Evolutionary conservation across 2,113 vertebrate genomes (phyloP).

Genomic region (Rutilus rutilus): DNA sequence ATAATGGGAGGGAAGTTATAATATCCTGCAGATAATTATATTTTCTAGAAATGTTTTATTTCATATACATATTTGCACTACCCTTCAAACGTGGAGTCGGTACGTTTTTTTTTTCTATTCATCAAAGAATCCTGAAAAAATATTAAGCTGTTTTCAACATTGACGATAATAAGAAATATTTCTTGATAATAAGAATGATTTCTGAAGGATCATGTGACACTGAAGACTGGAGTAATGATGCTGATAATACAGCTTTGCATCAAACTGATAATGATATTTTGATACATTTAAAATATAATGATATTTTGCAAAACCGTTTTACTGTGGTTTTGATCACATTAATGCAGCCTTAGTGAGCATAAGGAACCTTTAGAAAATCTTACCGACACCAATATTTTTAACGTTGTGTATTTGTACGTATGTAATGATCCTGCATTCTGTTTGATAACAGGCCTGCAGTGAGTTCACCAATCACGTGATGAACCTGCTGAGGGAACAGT

Average conservation of each 20-base stretch:
- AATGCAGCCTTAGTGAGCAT: not conserved
- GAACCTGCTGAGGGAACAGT: slow-evolving; percentile 90
- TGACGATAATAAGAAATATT: not conserved
- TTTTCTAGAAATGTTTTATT: not conserved
- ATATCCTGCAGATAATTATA: too few relatives aligned
- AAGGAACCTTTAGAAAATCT: not conserved
- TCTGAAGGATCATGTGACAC: not conserved
- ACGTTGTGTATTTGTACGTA: not conserved
- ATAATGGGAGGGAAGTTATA: not conserved
- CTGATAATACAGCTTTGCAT: not conserved
- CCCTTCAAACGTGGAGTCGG: not conserved
- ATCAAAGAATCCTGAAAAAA: not conserved
- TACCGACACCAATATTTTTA: too few relatives aligned
- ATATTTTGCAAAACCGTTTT: not conserved
- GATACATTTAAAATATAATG: too few relatives aligned
- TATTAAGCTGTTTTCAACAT: not conserved
- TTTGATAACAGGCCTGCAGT: slow-evolving; percentile 81
- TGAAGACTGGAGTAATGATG: not conserved
- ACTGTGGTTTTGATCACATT: not conserved
- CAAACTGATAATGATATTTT: too few relatives aligned
- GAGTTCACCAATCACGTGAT: slow-evolving; percentile 91
- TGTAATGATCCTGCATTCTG: not conserved
- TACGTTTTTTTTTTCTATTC: not conserved
- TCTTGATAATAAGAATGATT: not conserved
- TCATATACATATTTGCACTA: not conserved